Evolutionary conservation across 2,113 vertebrate genomes (phyloP), one percentile per base, ranked within the genome.

Genomic region (Mugil cephalus): DNA sequence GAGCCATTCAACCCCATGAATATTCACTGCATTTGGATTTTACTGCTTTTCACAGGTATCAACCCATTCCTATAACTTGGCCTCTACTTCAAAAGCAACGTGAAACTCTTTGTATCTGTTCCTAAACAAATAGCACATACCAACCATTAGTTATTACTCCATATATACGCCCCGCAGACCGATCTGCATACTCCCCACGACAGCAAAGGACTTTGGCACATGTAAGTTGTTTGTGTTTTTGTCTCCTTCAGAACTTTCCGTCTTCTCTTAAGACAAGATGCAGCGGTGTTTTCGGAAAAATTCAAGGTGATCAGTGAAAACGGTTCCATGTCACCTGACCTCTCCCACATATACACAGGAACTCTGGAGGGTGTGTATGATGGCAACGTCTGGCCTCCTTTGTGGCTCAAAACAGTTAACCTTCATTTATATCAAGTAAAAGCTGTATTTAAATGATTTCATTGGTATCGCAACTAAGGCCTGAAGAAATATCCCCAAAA

Each of bases 311-410:
- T 71, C 24, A 80, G 43, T 11, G 82, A 85, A 51, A 80, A 89
- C 3, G 70, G 46, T n/a, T 52, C 86, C 1, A 14, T 55, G 10
- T 39, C 64, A 4, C 77, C 58, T 2, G 93, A 95, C 40, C 84
- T 94, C 17, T 95, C 93, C 43, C 94, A 94, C 72, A 59, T 96
- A 54, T 96, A 93, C 51, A 92, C 94, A 30, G 94, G 94, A 65
- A 69, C 39, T 21, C 70, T 95, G 4, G 80, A 94, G 80, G 95
- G 95, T 95, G 83, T 39, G 73, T 59, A 43, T 40, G 10, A 12
- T 7, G 14, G 7, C 9, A 3, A 48, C n/a, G 2, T 8, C 10
- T 7, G 2, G 7, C 11, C 47, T 38, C 17, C n/a, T 11, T 15
- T 12, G 34, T 15, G 6, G 7, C 17, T 71, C 7, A 10, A 19